Evolutionary conservation across 1,140 invertebrate genomes (phyloP).

Genomic region (Pogonognathellus flavescens): DNA sequence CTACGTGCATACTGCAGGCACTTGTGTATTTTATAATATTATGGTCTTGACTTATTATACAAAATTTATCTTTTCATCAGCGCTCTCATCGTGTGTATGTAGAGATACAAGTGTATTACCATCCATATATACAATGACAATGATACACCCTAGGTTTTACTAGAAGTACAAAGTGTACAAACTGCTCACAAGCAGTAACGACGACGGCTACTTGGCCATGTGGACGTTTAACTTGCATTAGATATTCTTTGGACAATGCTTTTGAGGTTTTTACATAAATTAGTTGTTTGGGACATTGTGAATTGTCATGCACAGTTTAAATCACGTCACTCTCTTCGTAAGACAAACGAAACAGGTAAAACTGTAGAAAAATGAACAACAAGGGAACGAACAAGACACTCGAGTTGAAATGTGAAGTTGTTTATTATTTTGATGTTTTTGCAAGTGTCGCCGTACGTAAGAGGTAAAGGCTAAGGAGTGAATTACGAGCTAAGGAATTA

Average conservation of each 20-base stretch:
- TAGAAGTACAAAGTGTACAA: not conserved
- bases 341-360: constrained; percentile 41
- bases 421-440: constrained; percentile 31
- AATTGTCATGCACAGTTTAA: constrained; percentile 34
- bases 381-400: not conserved
- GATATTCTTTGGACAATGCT: constrained; percentile 7
- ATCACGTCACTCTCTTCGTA: not conserved
- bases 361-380: constrained; percentile 28
- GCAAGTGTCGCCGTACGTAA: not conserved
- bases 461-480: not conserved
- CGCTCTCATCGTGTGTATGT: not conserved
- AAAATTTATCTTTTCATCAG: constrained; percentile 23
- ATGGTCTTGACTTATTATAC: constrained; percentile 24
- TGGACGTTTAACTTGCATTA: not conserved
- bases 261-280: constrained; percentile 26
- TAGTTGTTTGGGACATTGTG: constrained; percentile 22
- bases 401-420: constrained; percentile 24
- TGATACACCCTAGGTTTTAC: not conserved
- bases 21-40: not conserved
- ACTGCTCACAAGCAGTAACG: not conserved
- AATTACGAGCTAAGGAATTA: constrained; percentile 26
- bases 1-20: not conserved
- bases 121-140: not conserved
- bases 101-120: not conserved
- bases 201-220: not conserved